Evolutionary conservation across 2,113 vertebrate species (phyloP).

Genomic region (Pitta sordida): DNA sequence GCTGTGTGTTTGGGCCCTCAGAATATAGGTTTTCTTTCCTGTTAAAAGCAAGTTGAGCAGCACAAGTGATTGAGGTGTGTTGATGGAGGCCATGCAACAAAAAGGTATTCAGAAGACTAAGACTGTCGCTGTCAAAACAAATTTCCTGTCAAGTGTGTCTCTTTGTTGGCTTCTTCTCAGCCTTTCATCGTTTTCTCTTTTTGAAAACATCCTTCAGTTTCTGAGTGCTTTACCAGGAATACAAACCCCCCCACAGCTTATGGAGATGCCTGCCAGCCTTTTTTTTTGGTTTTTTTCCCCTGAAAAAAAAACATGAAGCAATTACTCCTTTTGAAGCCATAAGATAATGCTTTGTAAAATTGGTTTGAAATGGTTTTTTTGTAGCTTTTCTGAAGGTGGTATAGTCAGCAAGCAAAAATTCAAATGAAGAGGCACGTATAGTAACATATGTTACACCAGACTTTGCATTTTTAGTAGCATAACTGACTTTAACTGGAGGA

Average conservation of each 20-base stretch:
- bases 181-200: background rate
- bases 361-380: background rate
- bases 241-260: background rate
- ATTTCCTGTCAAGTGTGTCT: background rate
- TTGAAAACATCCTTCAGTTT: background rate
- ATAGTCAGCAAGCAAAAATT: background rate
- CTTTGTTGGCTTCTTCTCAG: background rate
- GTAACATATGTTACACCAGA: background rate
- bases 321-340: background rate
- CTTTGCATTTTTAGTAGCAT: background rate
- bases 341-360: background rate
- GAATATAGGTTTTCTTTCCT: background rate
- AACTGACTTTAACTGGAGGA: background rate
- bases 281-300: background rate
- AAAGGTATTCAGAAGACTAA: background rate
- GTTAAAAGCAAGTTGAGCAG: background rate
- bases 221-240: background rate
- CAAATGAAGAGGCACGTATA: background rate
- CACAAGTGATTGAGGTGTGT: background rate
- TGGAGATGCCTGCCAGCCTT: background rate
- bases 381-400: background rate
- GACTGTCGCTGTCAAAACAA: background rate
- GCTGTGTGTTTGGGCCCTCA: background rate
- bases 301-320: background rate
- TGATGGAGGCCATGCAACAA: background rate